A percentile compares a stretch with the other conserved stretches of the same genome.
phyloP scores from a whole-genome alignment of 2,888 invertebrate species.

The Luperina testacea region DNA sequence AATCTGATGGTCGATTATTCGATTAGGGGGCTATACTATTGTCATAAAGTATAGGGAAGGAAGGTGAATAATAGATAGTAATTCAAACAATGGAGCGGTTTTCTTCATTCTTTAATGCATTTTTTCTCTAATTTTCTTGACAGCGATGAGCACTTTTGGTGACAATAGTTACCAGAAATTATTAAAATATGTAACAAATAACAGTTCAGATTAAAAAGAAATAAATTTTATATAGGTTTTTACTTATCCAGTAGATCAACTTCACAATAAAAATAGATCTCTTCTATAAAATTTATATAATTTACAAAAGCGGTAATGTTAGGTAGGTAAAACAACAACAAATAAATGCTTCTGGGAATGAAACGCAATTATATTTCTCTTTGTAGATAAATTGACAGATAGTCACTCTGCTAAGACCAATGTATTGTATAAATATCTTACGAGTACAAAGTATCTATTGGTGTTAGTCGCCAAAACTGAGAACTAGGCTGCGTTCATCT shows the following conservation, averaged over 20 bases:
- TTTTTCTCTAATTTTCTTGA: slow-evolving; percentile 90
- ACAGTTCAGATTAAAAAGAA: slow-evolving; percentile 86
- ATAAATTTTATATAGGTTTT: slow-evolving; percentile 81
- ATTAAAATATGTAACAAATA: slow-evolving; percentile 87
- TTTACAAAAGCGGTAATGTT: slow-evolving; percentile 88
- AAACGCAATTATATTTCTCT: slow-evolving; percentile 83
- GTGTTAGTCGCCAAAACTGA: slow-evolving; percentile 88
- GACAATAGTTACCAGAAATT: slow-evolving; percentile 91
- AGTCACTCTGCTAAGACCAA: slow-evolving; percentile 88
- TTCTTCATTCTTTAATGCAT: slow-evolving; percentile 90
- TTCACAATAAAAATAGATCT: slow-evolving; percentile 90
- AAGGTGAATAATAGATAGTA: slow-evolving; percentile 29
- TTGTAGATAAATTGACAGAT: slow-evolving; percentile 89
- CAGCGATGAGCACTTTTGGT: slow-evolving; percentile 93
- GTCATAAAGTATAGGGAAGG: not conserved
- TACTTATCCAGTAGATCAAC: slow-evolving; percentile 86
- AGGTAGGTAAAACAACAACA: slow-evolving; percentile 85
- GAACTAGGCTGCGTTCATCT: slow-evolving; percentile 89
- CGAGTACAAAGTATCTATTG: slow-evolving; percentile 88
- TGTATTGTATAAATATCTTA: slow-evolving; percentile 89
- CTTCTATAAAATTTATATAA: slow-evolving; percentile 90
- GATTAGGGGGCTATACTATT: not conserved
- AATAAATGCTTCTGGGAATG: slow-evolving; percentile 88
- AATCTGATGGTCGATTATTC: not conserved
- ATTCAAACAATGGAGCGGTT: slow-evolving; percentile 79